Conservation (phyloP, 2,888 invertebrate species). For the Acleris cristana region DNA sequence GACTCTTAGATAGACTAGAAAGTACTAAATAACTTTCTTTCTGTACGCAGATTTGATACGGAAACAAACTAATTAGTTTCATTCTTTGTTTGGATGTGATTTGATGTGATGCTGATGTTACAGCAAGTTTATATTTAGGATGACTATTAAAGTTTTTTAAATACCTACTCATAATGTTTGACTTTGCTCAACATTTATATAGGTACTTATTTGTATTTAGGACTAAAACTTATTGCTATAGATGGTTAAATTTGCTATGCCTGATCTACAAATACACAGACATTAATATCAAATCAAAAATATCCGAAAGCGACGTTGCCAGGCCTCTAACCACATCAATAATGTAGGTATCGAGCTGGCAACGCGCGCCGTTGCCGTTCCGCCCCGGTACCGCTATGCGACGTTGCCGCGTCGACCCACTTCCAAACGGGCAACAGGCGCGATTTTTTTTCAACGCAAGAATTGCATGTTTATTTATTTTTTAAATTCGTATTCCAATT, state of each 20-base stretch:
- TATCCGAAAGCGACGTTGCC: slow-evolving; percentile 40
- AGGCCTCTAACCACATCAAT: slow-evolving; percentile 38
- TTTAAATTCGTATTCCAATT: slow-evolving; percentile 34
- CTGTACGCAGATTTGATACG: too few relatives aligned
- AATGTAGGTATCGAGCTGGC: slow-evolving; percentile 39
- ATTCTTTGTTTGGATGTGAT: too few relatives aligned
- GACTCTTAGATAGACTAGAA: too few relatives aligned
- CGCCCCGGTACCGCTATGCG: slow-evolving; percentile 65
- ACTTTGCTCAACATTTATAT: neutral
- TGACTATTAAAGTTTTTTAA: too few relatives aligned
- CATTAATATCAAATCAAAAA: slow-evolving; percentile 37
- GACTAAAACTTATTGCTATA: neutral
- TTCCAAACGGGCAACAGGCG: slow-evolving; percentile 52
- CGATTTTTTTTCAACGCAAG: slow-evolving; percentile 64
- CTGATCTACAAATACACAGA: slow-evolving; percentile 29
- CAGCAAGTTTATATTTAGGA: too few relatives aligned
- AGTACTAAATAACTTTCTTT: too few relatives aligned
- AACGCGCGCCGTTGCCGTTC: slow-evolving; percentile 62
- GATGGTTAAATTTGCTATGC: slow-evolving; percentile 10
- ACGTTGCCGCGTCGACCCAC: slow-evolving; percentile 66
- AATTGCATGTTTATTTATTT: slow-evolving; percentile 58
- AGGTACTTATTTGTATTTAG: too few relatives aligned
- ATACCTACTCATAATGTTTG: neutral
- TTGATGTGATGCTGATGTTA: too few relatives aligned
- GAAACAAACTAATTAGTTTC: too few relatives aligned